Evolutionary conservation across 2,113 vertebrate species (phyloP).

Genomic region (Uria aalge): DNA sequence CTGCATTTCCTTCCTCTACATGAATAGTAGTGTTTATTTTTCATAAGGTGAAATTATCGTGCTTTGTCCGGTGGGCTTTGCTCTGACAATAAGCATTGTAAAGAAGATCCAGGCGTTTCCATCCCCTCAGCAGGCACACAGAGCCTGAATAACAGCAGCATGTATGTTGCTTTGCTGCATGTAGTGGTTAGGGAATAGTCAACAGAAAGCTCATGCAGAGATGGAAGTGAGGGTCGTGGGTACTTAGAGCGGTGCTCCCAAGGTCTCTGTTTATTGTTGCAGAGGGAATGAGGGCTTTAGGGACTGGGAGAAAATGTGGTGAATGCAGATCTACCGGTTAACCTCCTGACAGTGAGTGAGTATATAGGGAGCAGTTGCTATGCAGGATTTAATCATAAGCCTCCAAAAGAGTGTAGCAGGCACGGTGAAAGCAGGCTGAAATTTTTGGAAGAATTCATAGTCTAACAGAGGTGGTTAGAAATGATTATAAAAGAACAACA

Average conservation of each 20-base stretch:
- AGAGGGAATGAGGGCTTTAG: background rate
- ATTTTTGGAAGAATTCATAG: background rate
- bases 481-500: background rate
- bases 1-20: background rate
- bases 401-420: background rate
- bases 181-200: background rate
- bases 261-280: background rate
- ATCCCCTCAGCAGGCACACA: background rate
- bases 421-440: background rate
- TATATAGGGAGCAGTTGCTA: background rate
- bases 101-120: background rate
- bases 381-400: background rate
- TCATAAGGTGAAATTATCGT: conserved; percentile 8
- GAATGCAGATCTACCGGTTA: conserved; percentile 1
- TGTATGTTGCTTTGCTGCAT: background rate
- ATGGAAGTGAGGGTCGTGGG: background rate
- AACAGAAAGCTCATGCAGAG: background rate
- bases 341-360: background rate
- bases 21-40: background rate
- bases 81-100: conserved; percentile 27
- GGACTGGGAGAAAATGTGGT: background rate
- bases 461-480: background rate
- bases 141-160: background rate
- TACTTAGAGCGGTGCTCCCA: background rate
- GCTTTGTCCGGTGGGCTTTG: conserved; percentile 31